phyloP scores from a whole-genome alignment of 2,113 vertebrate species.

The Lates calcarifer region DNA sequence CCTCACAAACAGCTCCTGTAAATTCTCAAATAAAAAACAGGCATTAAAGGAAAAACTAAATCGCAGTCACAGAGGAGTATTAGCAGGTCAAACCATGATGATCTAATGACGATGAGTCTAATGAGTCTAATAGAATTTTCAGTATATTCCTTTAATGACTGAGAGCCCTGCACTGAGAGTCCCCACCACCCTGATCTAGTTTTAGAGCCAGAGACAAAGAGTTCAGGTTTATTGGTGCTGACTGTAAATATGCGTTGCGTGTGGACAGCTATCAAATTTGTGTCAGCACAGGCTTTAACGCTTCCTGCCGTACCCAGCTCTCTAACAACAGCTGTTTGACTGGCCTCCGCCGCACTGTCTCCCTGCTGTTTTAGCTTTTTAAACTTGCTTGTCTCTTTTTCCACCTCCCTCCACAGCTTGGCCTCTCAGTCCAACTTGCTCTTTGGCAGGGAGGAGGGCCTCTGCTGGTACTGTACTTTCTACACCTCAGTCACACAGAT shows the following conservation, averaged over 20 bases:
- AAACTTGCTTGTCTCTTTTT: conserved; percentile 60
- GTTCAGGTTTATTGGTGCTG: conserved; percentile 4
- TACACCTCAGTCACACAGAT: conserved; percentile 47
- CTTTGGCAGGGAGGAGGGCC: conserved; percentile 85
- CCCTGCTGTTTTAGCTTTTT: conserved; percentile 61
- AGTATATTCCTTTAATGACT: not conserved
- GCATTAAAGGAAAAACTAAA: not conserved
- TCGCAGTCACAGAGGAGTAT: not conserved
- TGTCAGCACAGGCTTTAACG: conserved; percentile 22
- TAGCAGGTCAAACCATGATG: not conserved
- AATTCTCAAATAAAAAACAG: not conserved
- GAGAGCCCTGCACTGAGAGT: not conserved
- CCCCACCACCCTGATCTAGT: not conserved
- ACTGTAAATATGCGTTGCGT: conserved; percentile 23
- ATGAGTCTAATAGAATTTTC: not conserved
- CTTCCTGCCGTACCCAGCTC: conserved; percentile 1
- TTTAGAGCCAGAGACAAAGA: not conserved
- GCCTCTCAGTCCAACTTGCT: conserved; percentile 85
- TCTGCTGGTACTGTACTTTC: conserved; percentile 84
- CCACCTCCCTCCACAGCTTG: conserved; percentile 80
- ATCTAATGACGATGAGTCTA: too few species aligned
- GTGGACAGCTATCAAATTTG: conserved; percentile 14
- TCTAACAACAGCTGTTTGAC: conserved; percentile 52
- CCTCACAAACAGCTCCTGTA: not conserved
- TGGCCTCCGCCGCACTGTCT: conserved; percentile 24